phyloP scores from a whole-genome alignment of 2,113 vertebrate genomes.

The Cebus imitator region DNA sequence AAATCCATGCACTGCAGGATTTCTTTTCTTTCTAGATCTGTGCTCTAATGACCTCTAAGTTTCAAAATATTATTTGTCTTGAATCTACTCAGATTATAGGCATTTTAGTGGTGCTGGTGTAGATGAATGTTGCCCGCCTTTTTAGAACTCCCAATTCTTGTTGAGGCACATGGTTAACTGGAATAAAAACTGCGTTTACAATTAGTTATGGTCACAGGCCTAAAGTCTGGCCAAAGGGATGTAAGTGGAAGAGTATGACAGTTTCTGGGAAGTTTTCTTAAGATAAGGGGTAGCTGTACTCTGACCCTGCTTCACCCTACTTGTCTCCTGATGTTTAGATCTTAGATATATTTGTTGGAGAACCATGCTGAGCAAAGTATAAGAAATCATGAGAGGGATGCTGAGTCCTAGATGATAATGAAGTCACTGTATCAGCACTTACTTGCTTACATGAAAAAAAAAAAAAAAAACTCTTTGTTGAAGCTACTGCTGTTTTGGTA shows the following conservation, averaged over 20 bases:
- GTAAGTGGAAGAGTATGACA: background rate
- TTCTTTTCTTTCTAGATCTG: background rate
- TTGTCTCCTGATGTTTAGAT: background rate
- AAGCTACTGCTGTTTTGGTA: background rate
- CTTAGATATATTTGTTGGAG: background rate
- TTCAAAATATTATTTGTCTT: background rate
- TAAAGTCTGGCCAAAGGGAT: background rate
- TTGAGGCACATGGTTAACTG: background rate
- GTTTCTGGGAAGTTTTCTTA: background rate
- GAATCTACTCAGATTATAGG: background rate
- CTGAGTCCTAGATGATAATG: background rate
- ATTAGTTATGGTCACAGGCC: too few relatives aligned
- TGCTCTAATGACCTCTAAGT: background rate
- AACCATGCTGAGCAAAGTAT: too few relatives aligned
- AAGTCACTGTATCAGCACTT: background rate
- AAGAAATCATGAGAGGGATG: background rate
- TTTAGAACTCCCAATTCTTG: background rate
- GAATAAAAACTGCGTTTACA: background rate
- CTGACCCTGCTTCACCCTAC: background rate
- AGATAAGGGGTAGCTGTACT: background rate
- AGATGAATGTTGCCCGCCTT: background rate
- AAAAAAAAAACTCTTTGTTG: background rate
- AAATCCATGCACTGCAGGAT: background rate
- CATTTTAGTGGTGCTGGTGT: background rate
- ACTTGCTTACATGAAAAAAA: background rate